Evolutionary conservation across 2,888 invertebrate species (phyloP).

Genomic region (Drosophila paranaensis): DNA sequence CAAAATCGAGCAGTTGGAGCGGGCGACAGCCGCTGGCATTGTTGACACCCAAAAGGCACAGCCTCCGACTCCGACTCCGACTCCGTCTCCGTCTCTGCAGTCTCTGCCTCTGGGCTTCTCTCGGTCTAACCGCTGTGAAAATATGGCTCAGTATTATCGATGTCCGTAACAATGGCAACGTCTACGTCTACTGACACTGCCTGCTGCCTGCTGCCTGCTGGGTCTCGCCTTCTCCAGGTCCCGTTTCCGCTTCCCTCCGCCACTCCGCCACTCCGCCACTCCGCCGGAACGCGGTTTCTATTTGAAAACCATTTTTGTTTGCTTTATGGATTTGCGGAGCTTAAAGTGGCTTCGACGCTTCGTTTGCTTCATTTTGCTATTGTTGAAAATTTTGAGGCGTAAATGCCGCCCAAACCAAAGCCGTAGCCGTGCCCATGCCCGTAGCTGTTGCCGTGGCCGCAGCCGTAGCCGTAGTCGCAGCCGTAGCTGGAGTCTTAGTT

Average conservation of each 20-base stretch:
- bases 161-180: slow-evolving; percentile 72
- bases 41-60: slow-evolving; percentile 69
- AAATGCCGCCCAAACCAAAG: slow-evolving; percentile 35
- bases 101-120: slow-evolving; percentile 20
- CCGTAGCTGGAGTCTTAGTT: slow-evolving; percentile 4
- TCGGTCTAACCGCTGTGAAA: slow-evolving; percentile 67
- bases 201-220: slow-evolving; percentile 3
- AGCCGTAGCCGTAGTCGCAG: neutral
- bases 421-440: neutral
- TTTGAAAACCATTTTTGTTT: slow-evolving; percentile 83
- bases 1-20: slow-evolving; percentile 43
- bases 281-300: slow-evolving; percentile 68
- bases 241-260: neutral
- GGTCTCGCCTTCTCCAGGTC: neutral
- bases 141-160: slow-evolving; percentile 75
- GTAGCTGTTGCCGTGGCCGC: slow-evolving; percentile 1
- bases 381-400: slow-evolving; percentile 80
- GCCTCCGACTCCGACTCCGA: neutral
- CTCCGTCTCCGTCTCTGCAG: neutral
- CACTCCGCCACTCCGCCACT: neutral
- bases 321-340: slow-evolving; percentile 84
- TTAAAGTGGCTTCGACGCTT: slow-evolving; percentile 83
- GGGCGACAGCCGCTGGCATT: slow-evolving; percentile 56
- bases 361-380: slow-evolving; percentile 78
- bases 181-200: slow-evolving; percentile 9